Percentiles rank a stretch among this genome's conserved stretches.
These are phyloP conservation scores for Prorops nasuta DNA, from an alignment of 1,140 invertebrate genomes.

Conservation along the genomic window DNA sequence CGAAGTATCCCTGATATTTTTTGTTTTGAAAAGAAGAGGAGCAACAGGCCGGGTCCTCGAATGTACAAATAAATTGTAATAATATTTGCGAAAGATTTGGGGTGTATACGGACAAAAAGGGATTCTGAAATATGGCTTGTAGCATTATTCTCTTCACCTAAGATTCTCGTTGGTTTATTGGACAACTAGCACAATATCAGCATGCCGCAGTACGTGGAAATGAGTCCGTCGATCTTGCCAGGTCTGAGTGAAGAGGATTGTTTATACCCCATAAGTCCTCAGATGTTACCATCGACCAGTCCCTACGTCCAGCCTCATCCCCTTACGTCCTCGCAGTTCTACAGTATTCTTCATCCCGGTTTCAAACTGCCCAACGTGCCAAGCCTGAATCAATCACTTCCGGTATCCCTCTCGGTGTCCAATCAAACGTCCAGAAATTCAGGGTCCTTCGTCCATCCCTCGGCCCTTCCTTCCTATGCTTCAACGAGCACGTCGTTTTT, in stretches of 20 bases:
- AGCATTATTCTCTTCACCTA: background rate
- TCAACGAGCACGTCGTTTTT: background rate
- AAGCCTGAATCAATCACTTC: conserved; percentile 3
- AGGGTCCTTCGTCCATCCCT: conserved; percentile 24
- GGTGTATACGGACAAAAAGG: too few species aligned
- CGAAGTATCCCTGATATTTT: too few species aligned
- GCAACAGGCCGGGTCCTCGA: too few species aligned
- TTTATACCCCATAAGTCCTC: conserved; percentile 49
- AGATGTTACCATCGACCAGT: conserved; percentile 42
- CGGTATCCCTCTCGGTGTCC: conserved; percentile 4
- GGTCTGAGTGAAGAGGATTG: conserved; percentile 50
- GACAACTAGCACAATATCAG: conserved; percentile 45
- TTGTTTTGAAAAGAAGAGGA: too few species aligned
- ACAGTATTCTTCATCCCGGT: conserved; percentile 34
- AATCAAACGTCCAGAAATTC: conserved; percentile 14
- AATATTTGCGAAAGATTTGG: too few species aligned
- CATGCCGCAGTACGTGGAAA: conserved; percentile 49
- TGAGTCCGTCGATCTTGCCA: conserved; percentile 33
- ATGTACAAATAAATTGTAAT: too few species aligned
- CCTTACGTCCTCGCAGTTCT: conserved; percentile 40
- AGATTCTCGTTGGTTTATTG: conserved; percentile 25
- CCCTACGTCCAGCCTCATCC: conserved; percentile 49
- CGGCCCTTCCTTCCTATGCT: conserved; percentile 17
- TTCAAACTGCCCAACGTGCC: conserved; percentile 13
- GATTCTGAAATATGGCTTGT: too few species aligned